phyloP scores from a whole-genome alignment of 2,888 invertebrate species.

The Andrena fulva region DNA sequence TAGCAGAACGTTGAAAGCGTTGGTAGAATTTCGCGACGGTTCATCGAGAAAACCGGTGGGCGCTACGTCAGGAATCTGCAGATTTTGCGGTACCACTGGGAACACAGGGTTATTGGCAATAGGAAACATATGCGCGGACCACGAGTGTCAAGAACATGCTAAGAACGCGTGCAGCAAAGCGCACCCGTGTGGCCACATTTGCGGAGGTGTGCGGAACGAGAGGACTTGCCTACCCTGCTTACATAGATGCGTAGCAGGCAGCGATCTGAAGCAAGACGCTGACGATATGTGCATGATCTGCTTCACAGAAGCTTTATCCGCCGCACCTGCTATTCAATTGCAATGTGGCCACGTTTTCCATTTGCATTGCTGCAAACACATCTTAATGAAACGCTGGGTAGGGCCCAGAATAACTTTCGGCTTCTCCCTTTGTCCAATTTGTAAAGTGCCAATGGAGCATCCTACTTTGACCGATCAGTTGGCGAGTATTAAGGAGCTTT shows the following conservation, averaged over 20 bases:
- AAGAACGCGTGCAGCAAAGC: constrained; percentile 93
- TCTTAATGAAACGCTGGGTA: constrained; percentile 94
- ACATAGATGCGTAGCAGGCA: constrained; percentile 89
- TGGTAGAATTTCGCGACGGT: constrained; percentile 95
- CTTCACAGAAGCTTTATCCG: constrained; percentile 98
- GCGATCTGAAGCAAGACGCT: constrained; percentile 94
- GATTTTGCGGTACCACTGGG: constrained; percentile 95
- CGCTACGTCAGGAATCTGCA: constrained; percentile 89
- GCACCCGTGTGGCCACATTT: constrained; percentile 95
- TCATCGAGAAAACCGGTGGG: constrained; percentile 86
- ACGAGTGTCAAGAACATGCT: constrained; percentile 95
- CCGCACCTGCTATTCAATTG: constrained; percentile 96
- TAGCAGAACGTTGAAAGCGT: constrained; percentile 95
- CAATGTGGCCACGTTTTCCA: constrained; percentile 99
- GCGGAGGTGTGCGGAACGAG: constrained; percentile 97
- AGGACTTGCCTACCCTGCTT: constrained; percentile 95
- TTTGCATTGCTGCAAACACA: constrained; percentile 94
- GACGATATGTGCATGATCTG: constrained; percentile 99
- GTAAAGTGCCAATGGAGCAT: constrained; percentile 97
- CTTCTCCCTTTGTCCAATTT: constrained; percentile 98
- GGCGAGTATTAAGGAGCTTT: constrained; percentile 92
- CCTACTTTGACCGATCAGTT: constrained; percentile 91
- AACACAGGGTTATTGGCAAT: constrained; percentile 94
- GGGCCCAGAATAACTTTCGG: constrained; percentile 98
- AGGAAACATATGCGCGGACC: constrained; percentile 97